Conservation (phyloP, 2,888 invertebrate genomes). For the Opisthograptis luteolata region DNA sequence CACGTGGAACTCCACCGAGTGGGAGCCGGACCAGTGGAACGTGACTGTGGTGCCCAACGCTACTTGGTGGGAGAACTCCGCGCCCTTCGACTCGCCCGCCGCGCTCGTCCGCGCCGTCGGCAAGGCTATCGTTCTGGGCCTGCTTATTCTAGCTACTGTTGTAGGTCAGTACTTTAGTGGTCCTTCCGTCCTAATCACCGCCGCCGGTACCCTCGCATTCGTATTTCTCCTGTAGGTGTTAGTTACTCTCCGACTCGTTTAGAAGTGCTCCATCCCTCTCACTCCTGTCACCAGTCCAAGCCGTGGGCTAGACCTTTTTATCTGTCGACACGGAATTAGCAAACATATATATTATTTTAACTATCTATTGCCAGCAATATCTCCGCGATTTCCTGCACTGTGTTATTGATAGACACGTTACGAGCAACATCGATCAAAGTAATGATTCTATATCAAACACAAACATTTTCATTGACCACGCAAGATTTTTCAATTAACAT, state of each 20-base stretch:
- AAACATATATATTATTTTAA: too few relatives aligned
- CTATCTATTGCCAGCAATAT: conserved; percentile 19
- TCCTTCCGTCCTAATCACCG: too few relatives aligned
- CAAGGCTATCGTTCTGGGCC: conserved; percentile 84
- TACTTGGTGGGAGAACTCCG: conserved; percentile 73
- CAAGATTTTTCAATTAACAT: conserved; percentile 24
- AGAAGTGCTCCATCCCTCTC: too few relatives aligned
- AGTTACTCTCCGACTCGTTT: too few relatives aligned
- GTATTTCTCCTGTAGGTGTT: too few relatives aligned
- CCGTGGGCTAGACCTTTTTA: too few relatives aligned
- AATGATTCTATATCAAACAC: conserved; percentile 27
- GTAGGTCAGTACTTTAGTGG: conserved; percentile 80
- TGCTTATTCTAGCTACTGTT: conserved; percentile 86
- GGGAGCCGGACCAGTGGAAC: conserved; percentile 66
- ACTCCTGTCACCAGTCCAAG: too few relatives aligned
- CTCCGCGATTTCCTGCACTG: conserved; percentile 24
- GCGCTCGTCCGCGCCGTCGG: conserved; percentile 86
- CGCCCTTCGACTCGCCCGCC: conserved; percentile 78
- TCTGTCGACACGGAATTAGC: too few relatives aligned
- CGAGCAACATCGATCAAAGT: conserved; percentile 28
- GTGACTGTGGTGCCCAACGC: conserved; percentile 62
- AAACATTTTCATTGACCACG: conserved; percentile 17
- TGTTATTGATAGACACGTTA: conserved; percentile 30
- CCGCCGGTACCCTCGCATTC: too few relatives aligned
- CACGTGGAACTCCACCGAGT: conserved; percentile 68